phyloP scores from a whole-genome alignment of 1,140 invertebrate genomes.

The Drosophila repleta region DNA sequence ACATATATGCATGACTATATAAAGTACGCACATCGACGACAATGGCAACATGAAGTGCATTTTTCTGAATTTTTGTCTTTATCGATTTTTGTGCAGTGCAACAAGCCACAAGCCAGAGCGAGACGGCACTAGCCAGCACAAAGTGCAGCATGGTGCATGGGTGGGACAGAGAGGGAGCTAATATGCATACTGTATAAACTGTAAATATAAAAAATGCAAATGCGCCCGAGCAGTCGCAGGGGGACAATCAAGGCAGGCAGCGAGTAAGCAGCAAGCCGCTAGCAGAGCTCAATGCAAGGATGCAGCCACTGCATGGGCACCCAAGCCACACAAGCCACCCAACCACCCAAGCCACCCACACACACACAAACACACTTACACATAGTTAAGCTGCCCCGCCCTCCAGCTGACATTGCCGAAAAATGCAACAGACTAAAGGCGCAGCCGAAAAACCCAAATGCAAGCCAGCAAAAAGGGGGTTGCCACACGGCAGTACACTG shows the following conservation, averaged over 20 bases:
- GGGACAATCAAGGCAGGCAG: slow-evolving; percentile 16
- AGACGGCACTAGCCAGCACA: slow-evolving; percentile 3
- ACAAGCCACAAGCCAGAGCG: not conserved
- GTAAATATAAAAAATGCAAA: slow-evolving; percentile 55
- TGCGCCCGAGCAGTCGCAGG: slow-evolving; percentile 21
- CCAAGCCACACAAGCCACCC: not conserved
- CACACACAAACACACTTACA: slow-evolving; percentile 10
- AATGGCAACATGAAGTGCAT: slow-evolving; percentile 52
- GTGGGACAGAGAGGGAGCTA: not conserved
- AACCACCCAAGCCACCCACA: not conserved
- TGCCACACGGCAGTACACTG: slow-evolving; percentile 15
- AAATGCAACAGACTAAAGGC: slow-evolving; percentile 47
- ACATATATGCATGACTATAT: slow-evolving; percentile 10
- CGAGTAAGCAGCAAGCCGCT: not conserved
- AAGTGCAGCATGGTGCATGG: not conserved
- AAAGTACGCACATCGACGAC: slow-evolving; percentile 21
- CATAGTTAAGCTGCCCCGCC: slow-evolving; percentile 1
- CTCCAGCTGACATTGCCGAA: slow-evolving; percentile 18
- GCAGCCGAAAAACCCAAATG: slow-evolving; percentile 29
- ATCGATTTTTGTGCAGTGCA: slow-evolving; percentile 45
- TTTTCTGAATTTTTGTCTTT: slow-evolving; percentile 37
- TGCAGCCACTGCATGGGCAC: slow-evolving; percentile 13
- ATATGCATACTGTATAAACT: slow-evolving; percentile 33
- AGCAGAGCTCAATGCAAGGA: slow-evolving; percentile 32
- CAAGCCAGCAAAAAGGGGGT: slow-evolving; percentile 24